Base-by-base conservation (phyloP, 2,797 vertebrate species). In the Pseudochromis fuscus region DNA sequence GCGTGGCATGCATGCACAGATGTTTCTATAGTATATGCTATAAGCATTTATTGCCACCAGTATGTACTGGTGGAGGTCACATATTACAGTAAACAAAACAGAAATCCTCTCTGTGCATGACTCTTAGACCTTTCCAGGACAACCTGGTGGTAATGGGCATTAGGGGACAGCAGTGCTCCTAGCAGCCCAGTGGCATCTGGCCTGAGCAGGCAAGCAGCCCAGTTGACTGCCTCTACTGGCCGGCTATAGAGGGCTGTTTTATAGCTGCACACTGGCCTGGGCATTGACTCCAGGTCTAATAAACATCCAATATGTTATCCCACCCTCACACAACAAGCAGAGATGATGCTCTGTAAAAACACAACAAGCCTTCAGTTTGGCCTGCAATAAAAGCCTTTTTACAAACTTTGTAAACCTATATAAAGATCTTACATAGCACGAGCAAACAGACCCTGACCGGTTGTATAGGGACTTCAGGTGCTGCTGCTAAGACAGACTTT, bases 251-350 rank as follows among this genome's bases (percentile, higher is more conserved):
- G 77, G 79, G 64, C 72, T 55, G 80, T 87, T 93, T 93, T 93
- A 93, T 88, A 86, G 92, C 84, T 61, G 72, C 16, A 50, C 84
- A 88, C 84, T 74, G 86, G 88, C 85, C 81, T 82, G 81, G 87
- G 79, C 88, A 88, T 89, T 88, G 90, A 91, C 87, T 90, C 81
- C 58, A 53, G 80, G 61, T 74, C 89, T 87, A 90, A 90, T 94
- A 94, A 94, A 94, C 91, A 86, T 89, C 86, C 91, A 91, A 79
- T 88, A 87, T 91, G 90, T 85, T 91, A 87, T 86, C 84, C 80
- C 81, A 83, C 61, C 81, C 87, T 80, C 89, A 77, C 87, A 87
- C 85, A 86, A 83, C 79, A 82, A 84, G 78, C 81, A 72, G 79
- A 83, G 80, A 88, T 85, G 85, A 73, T 76, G 85, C 89, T 88